Conservation (phyloP, 2,797 vertebrate genomes). For the Tauraco hartlaubi region DNA sequence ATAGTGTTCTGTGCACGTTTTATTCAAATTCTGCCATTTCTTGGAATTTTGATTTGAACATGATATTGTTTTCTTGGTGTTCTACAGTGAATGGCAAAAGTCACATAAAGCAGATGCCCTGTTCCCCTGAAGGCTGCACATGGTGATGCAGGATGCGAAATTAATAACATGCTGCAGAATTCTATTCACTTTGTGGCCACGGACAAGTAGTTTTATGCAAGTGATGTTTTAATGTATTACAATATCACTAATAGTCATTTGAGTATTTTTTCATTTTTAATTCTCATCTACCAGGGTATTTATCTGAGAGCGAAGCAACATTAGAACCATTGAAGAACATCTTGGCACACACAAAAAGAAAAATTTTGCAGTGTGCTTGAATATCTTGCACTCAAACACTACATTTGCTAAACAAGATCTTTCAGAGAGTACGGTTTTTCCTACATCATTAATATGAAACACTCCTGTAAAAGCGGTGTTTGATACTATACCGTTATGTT, state of each 20-base stretch:
- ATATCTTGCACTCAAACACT: background rate
- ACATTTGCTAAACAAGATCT: background rate
- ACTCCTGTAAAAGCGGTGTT: background rate
- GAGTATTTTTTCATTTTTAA: background rate
- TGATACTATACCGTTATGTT: background rate
- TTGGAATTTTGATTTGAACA: background rate
- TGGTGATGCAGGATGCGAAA: background rate
- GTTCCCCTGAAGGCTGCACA: background rate
- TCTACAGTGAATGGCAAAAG: background rate
- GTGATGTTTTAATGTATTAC: background rate
- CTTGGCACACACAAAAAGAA: background rate
- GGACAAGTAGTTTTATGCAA: background rate
- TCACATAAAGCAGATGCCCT: background rate
- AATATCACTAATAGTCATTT: background rate
- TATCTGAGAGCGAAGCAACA: background rate
- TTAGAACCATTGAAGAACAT: background rate
- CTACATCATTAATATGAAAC: background rate
- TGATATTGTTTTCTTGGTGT: background rate
- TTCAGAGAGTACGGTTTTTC: background rate
- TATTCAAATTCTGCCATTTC: constrained; percentile 2
- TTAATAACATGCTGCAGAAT: background rate
- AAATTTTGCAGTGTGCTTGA: background rate
- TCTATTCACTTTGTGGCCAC: background rate
- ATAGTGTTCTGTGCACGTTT: background rate
- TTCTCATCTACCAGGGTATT: background rate